phyloP scores from a whole-genome alignment of 92 coral and sea anemone species.

The Metridium senile region DNA sequence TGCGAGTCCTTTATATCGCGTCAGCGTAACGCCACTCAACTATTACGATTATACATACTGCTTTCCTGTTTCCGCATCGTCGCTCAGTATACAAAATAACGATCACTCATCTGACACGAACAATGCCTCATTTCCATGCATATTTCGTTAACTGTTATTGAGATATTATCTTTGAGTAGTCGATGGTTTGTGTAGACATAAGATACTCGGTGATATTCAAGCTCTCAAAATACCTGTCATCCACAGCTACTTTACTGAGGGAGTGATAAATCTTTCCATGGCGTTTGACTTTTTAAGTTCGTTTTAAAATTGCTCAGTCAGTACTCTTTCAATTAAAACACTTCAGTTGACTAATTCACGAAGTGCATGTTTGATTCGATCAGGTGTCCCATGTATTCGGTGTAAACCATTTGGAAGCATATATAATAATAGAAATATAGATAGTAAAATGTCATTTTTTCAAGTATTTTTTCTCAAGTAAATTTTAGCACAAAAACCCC shows the following conservation, averaged over 20 bases:
- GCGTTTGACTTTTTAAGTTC: not conserved
- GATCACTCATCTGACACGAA: not conserved
- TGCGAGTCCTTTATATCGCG: not conserved
- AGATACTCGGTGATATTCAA: not conserved
- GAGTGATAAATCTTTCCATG: not conserved
- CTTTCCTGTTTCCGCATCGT: conserved; percentile 31
- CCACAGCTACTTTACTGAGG: not conserved
- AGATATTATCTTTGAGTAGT: conserved; percentile 1
- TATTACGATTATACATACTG: not conserved
- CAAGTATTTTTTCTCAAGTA: too few relatives aligned
- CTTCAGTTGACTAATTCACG: not conserved
- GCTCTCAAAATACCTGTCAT: not conserved
- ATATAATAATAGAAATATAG: too few relatives aligned
- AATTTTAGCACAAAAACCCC: too few relatives aligned
- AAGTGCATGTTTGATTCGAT: not conserved
- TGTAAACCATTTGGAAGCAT: too few relatives aligned
- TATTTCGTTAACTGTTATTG: not conserved
- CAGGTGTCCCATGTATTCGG: not conserved
- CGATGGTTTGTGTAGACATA: not conserved
- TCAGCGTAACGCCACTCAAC: conserved; percentile 16
- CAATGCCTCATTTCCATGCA: not conserved
- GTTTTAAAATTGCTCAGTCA: too few relatives aligned
- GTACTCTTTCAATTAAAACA: conserved; percentile 5
- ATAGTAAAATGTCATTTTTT: too few relatives aligned
- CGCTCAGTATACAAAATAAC: not conserved